A percentile compares a stretch with the other conserved stretches of the same genome.
Evolutionary conservation across 2,888 invertebrate genomes (phyloP).

Genomic region (Campoplex nolae): DNA sequence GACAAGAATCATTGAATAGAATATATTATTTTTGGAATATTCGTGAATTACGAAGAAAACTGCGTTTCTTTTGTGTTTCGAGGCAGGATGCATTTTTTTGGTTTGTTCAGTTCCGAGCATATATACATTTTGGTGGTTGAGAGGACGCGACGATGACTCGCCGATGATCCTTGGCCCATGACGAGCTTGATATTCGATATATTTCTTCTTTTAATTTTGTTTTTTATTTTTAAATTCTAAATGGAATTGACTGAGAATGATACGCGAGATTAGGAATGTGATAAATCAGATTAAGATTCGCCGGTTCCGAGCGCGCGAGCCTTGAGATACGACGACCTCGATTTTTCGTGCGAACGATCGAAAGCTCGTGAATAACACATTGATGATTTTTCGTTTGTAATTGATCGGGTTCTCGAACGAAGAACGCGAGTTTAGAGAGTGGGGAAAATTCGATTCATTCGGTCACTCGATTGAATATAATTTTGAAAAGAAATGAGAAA

Average conservation of each 20-base stretch:
- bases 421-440: not conserved
- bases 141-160: slow-evolving; percentile 4
- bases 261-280: not conserved
- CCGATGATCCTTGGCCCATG: not conserved
- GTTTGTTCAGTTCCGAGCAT: not conserved
- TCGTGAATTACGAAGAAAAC: not conserved
- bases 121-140: not conserved
- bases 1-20: not conserved
- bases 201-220: not conserved
- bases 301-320: not conserved
- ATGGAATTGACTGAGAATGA: slow-evolving; percentile 13
- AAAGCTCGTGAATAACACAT: not conserved
- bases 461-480: not conserved
- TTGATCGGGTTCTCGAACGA: not conserved
- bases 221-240: not conserved
- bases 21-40: no score
- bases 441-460: not conserved
- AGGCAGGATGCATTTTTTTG: not conserved
- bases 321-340: slow-evolving; percentile 10
- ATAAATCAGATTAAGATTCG: slow-evolving; percentile 10
- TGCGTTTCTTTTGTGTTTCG: not conserved
- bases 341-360: slow-evolving; percentile 9
- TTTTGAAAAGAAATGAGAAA: not conserved
- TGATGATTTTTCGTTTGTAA: slow-evolving; percentile 5
- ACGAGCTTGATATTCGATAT: not conserved